These are phyloP conservation scores for Reticulitermes speratus DNA, from an alignment of 1,140 invertebrate species.

Conservation along the genomic window DNA sequence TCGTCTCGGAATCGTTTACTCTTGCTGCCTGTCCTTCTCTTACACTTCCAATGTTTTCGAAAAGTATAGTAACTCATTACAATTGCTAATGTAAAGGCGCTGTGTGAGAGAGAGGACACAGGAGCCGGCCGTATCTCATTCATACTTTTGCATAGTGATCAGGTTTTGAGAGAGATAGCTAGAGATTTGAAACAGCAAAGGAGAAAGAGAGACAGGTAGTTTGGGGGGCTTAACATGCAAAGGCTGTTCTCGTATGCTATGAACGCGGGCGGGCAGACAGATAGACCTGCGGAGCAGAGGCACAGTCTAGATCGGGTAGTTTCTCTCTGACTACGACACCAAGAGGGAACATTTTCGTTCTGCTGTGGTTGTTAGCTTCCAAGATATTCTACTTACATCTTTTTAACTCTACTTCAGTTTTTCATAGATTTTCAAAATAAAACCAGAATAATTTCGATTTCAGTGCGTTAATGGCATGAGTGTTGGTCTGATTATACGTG, in stretches of 20 bases:
- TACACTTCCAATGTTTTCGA: constrained; percentile 23
- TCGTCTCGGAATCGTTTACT: neutral
- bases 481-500: neutral
- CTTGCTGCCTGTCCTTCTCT: neutral
- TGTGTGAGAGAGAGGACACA: constrained; percentile 19
- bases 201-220: constrained; percentile 22
- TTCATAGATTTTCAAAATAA: too few species aligned
- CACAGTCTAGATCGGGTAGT: neutral
- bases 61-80: constrained; percentile 34
- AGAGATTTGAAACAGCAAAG: constrained; percentile 17
- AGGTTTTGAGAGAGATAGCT: constrained; percentile 24
- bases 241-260: constrained; percentile 30
- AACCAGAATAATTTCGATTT: too few species aligned
- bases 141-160: constrained; percentile 38
- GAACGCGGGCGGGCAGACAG: constrained; percentile 16
- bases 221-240: constrained; percentile 32
- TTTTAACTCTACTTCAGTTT: neutral
- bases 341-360: constrained; percentile 1
- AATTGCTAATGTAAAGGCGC: constrained; percentile 33
- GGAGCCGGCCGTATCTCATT: constrained; percentile 34
- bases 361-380: neutral
- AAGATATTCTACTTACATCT: neutral
- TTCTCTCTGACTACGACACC: neutral
- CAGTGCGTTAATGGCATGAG: too few species aligned
- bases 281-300: neutral